phyloP scores from a whole-genome alignment of 2,797 vertebrate species.

The Periophthalmus magnuspinnatus region DNA sequence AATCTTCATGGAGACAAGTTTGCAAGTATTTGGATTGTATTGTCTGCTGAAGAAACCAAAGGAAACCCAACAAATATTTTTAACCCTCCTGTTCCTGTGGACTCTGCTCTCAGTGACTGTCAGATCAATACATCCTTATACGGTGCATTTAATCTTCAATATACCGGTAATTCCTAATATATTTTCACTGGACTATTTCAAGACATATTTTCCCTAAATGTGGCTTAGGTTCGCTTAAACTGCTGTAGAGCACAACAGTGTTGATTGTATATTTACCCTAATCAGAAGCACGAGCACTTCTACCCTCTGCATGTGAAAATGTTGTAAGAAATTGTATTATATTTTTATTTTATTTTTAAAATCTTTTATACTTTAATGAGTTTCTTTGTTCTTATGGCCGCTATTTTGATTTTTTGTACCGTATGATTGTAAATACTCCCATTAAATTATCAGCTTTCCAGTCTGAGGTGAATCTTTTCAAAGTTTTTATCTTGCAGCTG shows the following conservation, averaged over 20 bases:
- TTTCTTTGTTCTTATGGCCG: background rate
- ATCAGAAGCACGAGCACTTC: background rate
- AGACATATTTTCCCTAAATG: background rate
- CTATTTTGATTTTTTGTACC: background rate
- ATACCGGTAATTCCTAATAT: background rate
- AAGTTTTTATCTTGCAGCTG: background rate
- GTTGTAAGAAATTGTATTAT: background rate
- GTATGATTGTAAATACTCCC: background rate
- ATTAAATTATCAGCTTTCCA: background rate
- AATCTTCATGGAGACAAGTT: constrained; percentile 2
- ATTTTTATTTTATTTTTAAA: background rate
- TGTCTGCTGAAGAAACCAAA: constrained; percentile 3
- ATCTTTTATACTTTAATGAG: background rate
- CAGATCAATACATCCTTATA: background rate
- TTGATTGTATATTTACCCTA: background rate
- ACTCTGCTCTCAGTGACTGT: constrained; percentile 8
- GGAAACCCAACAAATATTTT: background rate
- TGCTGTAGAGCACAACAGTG: background rate
- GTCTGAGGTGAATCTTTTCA: background rate
- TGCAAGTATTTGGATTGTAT: constrained; percentile 9
- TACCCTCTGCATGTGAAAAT: background rate
- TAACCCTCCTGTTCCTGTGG: constrained; percentile 17
- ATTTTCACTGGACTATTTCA: background rate
- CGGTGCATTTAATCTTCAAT: background rate
- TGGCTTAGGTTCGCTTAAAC: background rate